A percentile compares a stretch with the other conserved stretches of the same genome.
Evolutionary conservation across 1,140 invertebrate genomes (phyloP).

Genomic region (honey bee (Apis mellifera)): Amel_HAv3.1 CM009937.2:5387001-5387500

Average conservation of each 20-base stretch:
- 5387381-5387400: no score
- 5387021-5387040: no score
- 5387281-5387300: no score
- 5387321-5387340: no score
- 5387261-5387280: neutral
- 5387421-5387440: neutral
- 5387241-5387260: neutral
- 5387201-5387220: neutral
- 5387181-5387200: neutral
- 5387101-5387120: conserved; percentile 55
- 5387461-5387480: neutral
- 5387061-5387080: conserved; percentile 38
- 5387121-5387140: conserved; percentile 25
- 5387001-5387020: no score
- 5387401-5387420: neutral
- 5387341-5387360: no score
- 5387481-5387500: conserved; percentile 11
- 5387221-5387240: neutral
- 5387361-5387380: no score
- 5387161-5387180: conserved; percentile 3
- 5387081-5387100: conserved; percentile 60
- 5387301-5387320: no score
- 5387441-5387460: conserved; percentile 28
- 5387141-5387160: conserved; percentile 28
- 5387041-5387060: neutral